phyloP scores from a whole-genome alignment of 1,140 invertebrate genomes.

The Phocides pigmalion region DNA sequence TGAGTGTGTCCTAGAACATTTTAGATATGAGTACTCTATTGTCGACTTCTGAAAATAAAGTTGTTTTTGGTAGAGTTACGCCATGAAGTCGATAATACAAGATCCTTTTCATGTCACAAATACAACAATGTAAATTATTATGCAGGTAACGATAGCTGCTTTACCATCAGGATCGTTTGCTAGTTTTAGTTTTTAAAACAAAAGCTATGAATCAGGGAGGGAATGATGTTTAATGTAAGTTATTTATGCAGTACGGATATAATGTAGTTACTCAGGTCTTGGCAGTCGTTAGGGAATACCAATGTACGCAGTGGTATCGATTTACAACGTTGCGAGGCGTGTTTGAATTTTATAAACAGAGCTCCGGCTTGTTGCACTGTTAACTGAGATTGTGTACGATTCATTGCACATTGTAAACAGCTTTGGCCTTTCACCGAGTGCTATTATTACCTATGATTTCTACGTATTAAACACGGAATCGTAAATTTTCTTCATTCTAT shows the following conservation, averaged over 20 bases:
- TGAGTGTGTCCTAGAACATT: no score
- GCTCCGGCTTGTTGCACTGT: constrained; percentile 22
- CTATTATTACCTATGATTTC: constrained; percentile 14
- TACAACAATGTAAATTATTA: no score
- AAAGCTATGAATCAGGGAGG: constrained; percentile 14
- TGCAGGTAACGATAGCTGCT: no score
- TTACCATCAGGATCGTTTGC: no score
- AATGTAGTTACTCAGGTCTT: constrained; percentile 27
- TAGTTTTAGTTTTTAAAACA: background rate
- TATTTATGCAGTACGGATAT: constrained; percentile 29
- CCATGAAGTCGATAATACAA: no score
- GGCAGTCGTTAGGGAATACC: constrained; percentile 32
- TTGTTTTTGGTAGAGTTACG: no score
- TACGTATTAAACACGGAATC: constrained; percentile 1
- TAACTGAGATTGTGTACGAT: constrained; percentile 31
- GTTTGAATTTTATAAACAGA: constrained; percentile 32
- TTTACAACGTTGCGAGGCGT: constrained; percentile 30
- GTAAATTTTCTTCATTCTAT: background rate
- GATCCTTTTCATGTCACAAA: no score
- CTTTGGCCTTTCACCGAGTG: constrained; percentile 26
- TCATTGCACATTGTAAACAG: constrained; percentile 32
- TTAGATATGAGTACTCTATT: no score
- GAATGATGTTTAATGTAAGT: constrained; percentile 21
- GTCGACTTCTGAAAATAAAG: no score
- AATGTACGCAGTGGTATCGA: constrained; percentile 26